Evolutionary conservation across 2,797 vertebrate species (phyloP).

Genomic region (Dendrocincla fuliginosa): DNA sequence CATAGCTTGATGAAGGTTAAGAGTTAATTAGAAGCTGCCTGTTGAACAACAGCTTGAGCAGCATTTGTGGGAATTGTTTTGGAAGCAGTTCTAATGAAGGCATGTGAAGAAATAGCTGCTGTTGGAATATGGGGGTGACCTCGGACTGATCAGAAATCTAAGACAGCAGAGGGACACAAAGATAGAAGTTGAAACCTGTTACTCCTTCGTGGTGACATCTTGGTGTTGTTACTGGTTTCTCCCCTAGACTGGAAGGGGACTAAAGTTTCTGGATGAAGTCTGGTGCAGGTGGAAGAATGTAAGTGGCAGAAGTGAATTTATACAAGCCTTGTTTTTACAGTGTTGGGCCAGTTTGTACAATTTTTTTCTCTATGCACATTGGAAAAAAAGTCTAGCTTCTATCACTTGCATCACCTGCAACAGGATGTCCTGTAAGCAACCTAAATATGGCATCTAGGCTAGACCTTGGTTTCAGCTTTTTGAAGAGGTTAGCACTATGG

Average conservation of each 20-base stretch:
- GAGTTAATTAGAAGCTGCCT: neutral
- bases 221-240: neutral
- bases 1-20: neutral
- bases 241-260: neutral
- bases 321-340: neutral
- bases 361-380: neutral
- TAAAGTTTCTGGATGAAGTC: neutral
- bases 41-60: neutral
- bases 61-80: neutral
- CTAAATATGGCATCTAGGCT: fast-evolving
- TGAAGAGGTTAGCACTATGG: neutral
- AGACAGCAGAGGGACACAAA: neutral
- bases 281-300: neutral
- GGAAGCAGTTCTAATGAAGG: neutral
- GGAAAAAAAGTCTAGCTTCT: neutral
- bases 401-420: neutral
- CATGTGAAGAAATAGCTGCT: neutral
- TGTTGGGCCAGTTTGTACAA: neutral
- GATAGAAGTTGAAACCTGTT: neutral
- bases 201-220: neutral
- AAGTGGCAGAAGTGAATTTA: neutral
- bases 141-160: neutral
- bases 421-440: neutral
- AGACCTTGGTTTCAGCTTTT: neutral
- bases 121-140: neutral